phyloP scores from a whole-genome alignment of 2,797 vertebrate species.

The Sphenodon punctatus region DNA sequence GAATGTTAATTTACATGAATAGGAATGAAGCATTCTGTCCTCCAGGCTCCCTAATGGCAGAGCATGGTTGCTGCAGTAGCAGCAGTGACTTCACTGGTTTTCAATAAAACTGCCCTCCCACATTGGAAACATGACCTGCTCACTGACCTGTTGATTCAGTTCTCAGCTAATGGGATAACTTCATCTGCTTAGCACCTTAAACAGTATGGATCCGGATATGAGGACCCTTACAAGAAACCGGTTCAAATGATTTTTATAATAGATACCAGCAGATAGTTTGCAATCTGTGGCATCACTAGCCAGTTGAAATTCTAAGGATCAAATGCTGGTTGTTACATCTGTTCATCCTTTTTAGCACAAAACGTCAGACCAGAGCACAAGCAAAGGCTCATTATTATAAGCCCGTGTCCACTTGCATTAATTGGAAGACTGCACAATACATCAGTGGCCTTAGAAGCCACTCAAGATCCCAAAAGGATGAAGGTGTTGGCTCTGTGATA shows the following conservation, averaged over 20 bases:
- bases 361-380: background rate
- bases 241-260: background rate
- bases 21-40: too few species aligned
- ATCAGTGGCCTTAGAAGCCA: background rate
- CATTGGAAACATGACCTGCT: background rate
- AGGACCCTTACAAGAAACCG: background rate
- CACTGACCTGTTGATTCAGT: background rate
- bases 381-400: background rate
- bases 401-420: background rate
- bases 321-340: background rate
- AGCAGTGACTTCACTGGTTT: background rate
- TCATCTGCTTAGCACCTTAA: background rate
- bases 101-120: background rate
- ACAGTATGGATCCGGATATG: background rate
- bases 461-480: constrained; percentile 8
- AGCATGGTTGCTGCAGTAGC: background rate
- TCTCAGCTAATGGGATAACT: background rate
- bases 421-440: background rate
- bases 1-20: background rate
- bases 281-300: background rate
- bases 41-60: background rate
- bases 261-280: background rate
- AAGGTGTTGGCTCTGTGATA: background rate
- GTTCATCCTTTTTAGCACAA: background rate
- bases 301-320: background rate